These are phyloP conservation scores for Gymnorhina tibicen DNA, from an alignment of 2,113 vertebrate genomes.

Conservation along the genomic window DNA sequence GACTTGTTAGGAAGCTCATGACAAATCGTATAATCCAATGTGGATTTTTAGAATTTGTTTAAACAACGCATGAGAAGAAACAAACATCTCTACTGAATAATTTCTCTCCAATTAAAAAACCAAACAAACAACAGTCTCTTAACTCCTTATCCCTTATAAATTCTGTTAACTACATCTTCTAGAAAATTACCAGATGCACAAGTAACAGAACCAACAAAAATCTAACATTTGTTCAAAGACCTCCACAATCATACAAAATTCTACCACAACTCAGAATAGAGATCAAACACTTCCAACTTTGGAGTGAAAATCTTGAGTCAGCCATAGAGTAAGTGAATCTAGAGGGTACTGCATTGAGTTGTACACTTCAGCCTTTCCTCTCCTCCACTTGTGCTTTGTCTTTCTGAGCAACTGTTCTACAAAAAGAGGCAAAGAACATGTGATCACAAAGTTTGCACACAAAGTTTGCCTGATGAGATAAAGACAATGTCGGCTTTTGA, in stretches of 20 bases:
- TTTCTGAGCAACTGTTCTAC: neutral
- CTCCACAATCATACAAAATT: neutral
- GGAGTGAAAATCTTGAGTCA: neutral
- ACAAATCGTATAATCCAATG: conserved; percentile 4
- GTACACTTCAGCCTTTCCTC: neutral
- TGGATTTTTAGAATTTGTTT: conserved; percentile 26
- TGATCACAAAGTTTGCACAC: neutral
- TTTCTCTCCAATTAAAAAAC: neutral
- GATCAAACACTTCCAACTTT: neutral
- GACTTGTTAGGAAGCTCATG: conserved; percentile 29
- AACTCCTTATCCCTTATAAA: neutral
- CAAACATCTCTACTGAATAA: neutral
- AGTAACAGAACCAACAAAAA: neutral
- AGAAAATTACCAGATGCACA: neutral
- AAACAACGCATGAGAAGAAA: conserved; percentile 6
- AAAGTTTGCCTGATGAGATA: neutral
- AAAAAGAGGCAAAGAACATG: neutral
- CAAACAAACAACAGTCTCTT: neutral
- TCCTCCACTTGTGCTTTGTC: neutral
- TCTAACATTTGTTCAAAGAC: neutral
- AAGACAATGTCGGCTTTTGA: neutral
- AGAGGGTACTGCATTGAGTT: neutral
- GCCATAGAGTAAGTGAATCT: neutral
- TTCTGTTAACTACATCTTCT: neutral
- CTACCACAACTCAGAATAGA: neutral